Evolutionary conservation across 1,140 invertebrate species (phyloP), one percentile per base, ranked within the genome.

Genomic region (Lasioglossum baleicum): DNA sequence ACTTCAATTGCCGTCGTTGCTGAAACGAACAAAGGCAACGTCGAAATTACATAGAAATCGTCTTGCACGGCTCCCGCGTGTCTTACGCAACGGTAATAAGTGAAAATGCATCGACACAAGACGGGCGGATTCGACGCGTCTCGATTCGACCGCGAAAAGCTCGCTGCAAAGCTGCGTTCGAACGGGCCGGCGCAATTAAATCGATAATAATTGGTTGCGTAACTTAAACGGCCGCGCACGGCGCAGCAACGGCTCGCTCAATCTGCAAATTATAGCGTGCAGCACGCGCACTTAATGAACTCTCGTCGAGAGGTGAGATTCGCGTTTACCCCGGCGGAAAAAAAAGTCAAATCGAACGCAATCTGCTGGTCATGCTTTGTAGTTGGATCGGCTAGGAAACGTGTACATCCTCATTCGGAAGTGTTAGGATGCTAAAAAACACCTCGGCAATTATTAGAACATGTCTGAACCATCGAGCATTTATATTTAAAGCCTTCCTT

Each of bases 31-130:
- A 66, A 77, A 63, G n/a, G 51, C 53, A 61, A 68, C 56, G n/a
- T 72, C 58, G 51, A 80, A 83, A 75, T 84, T 83, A 65, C 68
- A 10, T 79, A 63, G 80, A 83, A 84, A 79, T 58, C 72, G 65
- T 74, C 42, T 60, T 79, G 68, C 72, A 35, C 64, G 17, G 69
- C 73, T 68, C n/a, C 31, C 20, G 56, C n/a, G 26, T 69, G 67
- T n/a, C 17, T 84, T 84, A 64, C n/a, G 82, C 72, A 83, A 76
- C 44, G 17, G 40, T 42, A 64, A 83, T 26, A 42, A 76, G 72
- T 73, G 72, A 69, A 83, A 83, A 84, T 76, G 72, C 77, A 72
- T 72, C 53, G 44, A 77, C 67, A 71, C 1, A 53, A 63, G 63
- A 51, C n/a, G 69, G 64, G 64, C 64, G 26, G 11, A 42, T n/a